Evolutionary conservation across 2,113 vertebrate genomes (phyloP).

Genomic region (Ardeotis arabs): DNA sequence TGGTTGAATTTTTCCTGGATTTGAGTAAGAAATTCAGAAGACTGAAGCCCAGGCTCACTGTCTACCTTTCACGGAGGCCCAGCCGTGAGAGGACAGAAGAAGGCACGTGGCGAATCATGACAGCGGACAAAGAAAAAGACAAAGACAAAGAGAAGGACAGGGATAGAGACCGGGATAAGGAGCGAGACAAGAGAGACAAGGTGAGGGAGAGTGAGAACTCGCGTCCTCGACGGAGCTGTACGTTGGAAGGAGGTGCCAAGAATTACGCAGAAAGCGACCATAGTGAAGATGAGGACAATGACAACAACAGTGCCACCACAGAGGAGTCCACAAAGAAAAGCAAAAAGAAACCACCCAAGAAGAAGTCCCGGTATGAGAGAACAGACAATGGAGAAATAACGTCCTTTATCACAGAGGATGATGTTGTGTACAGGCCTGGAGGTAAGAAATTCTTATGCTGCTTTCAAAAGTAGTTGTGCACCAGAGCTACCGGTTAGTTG

Average conservation of each 20-base stretch:
- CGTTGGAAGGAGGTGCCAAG: slow-evolving; percentile 94
- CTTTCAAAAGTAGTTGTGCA: background rate
- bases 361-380: slow-evolving; percentile 95
- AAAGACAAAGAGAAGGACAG: slow-evolving; percentile 85
- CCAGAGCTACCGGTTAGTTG: background rate
- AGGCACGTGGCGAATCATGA: slow-evolving; percentile 99
- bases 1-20: slow-evolving; percentile 99
- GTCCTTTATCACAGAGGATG: slow-evolving; percentile 95
- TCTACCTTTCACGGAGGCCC: slow-evolving; percentile 99
- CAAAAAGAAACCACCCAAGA: slow-evolving; percentile 96
- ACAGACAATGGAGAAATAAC: slow-evolving; percentile 95
- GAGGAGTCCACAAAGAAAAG: slow-evolving; percentile 94
- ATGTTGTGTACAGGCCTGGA: slow-evolving; percentile 93
- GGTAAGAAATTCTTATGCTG: slow-evolving; percentile 73
- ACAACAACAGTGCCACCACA: slow-evolving; percentile 86
- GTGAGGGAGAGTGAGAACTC: slow-evolving; percentile 89
- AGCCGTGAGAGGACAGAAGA: slow-evolving; percentile 99
- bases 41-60: slow-evolving; percentile 99
- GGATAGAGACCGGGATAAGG: slow-evolving; percentile 88
- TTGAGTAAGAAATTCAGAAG: slow-evolving; percentile 99
- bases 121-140: slow-evolving; percentile 97
- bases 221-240: slow-evolving; percentile 92
- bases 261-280: slow-evolving; percentile 99
- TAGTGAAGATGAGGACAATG: slow-evolving; percentile 96
- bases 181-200: slow-evolving; percentile 87